phyloP scores from a whole-genome alignment of 2,888 invertebrate genomes.

The Agrypnus murinus region DNA sequence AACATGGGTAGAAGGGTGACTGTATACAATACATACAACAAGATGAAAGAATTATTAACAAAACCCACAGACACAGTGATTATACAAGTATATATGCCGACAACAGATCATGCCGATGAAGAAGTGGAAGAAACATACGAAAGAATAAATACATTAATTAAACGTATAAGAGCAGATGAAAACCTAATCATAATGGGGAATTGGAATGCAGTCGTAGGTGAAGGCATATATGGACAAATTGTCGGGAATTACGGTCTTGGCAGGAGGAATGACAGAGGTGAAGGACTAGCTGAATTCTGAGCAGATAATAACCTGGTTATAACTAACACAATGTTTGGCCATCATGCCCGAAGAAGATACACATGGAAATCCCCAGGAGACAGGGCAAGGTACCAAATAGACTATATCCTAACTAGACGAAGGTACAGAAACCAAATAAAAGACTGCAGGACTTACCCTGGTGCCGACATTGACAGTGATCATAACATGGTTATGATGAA shows the following conservation, averaged over 20 bases:
- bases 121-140: conserved; percentile 8
- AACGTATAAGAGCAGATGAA: conserved; percentile 17
- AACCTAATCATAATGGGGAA: conserved; percentile 15
- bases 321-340: conserved; percentile 22
- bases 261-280: conserved; percentile 20
- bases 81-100: conserved; percentile 19
- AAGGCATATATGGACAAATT: conserved; percentile 12
- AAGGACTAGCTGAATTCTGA: conserved; percentile 16
- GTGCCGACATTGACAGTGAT: too few species aligned
- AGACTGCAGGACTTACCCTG: conserved; percentile 29
- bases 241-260: conserved; percentile 14
- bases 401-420: conserved; percentile 33
- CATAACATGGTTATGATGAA: too few species aligned
- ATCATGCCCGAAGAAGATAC: conserved; percentile 28
- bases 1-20: too few species aligned
- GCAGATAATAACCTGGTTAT: conserved; percentile 12
- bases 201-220: conserved; percentile 15
- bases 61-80: conserved; percentile 10
- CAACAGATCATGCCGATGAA: conserved; percentile 19
- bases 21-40: conserved; percentile 9
- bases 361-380: conserved; percentile 40
- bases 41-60: conserved; percentile 6
- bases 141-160: conserved; percentile 10
- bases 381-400: conserved; percentile 32
- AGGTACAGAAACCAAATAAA: too few species aligned